phyloP scores from a whole-genome alignment of 2,113 vertebrate genomes.

The Globicephala melas region DNA sequence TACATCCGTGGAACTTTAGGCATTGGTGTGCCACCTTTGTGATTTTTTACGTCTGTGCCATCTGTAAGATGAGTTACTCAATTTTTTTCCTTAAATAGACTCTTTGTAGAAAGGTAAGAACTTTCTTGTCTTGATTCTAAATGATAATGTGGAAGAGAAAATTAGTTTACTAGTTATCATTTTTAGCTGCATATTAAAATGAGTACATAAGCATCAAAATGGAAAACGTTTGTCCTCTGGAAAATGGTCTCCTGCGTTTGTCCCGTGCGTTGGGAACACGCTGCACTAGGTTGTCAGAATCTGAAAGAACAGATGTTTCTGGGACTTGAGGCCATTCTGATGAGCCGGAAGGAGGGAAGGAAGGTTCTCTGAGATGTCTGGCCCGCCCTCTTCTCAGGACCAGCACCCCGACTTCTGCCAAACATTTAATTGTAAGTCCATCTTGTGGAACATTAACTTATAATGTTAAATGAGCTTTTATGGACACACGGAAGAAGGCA shows the following conservation, averaged over 20 bases:
- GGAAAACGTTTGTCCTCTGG: slow-evolving; percentile 20
- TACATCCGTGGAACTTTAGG: neutral
- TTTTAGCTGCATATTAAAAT: slow-evolving; percentile 42
- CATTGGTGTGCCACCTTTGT: neutral
- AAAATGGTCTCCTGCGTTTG: neutral
- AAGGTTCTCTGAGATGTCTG: neutral
- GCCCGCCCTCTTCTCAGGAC: neutral
- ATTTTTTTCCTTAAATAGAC: slow-evolving; percentile 19
- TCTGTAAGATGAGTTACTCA: neutral
- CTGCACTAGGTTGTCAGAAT: slow-evolving; percentile 26
- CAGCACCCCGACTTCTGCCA: slow-evolving; percentile 24
- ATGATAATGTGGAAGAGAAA: slow-evolving; percentile 24
- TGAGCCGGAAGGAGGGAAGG: neutral
- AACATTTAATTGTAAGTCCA: slow-evolving; percentile 20
- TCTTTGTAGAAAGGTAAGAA: neutral
- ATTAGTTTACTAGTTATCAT: slow-evolving; percentile 40
- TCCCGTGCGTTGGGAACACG: slow-evolving; percentile 19
- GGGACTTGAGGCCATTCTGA: neutral
- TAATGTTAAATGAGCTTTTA: slow-evolving; percentile 50
- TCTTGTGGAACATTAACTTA: slow-evolving; percentile 15
- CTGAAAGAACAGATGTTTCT: neutral
- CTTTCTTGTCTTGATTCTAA: neutral
- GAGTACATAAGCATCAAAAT: slow-evolving; percentile 32
- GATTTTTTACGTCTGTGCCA: neutral
- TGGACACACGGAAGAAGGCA: slow-evolving; percentile 27